Evolutionary conservation across 2,797 vertebrate genomes (phyloP).

Genomic region (Chrosomus eos): DNA sequence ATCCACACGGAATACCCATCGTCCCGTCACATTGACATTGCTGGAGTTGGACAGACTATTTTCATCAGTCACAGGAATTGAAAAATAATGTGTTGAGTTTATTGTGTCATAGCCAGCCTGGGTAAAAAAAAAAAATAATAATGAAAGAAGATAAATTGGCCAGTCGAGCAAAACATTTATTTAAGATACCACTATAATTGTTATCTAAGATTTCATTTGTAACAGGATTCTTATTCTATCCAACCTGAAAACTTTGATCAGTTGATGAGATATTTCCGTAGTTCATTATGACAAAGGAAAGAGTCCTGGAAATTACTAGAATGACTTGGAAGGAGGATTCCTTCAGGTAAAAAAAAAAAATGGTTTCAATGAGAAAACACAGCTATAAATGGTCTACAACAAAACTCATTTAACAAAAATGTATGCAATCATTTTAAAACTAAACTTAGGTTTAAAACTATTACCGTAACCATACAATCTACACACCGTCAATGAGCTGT

Average conservation of each 20-base stretch:
- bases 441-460: not conserved
- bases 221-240: not conserved
- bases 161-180: too few relatives aligned
- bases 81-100: not conserved
- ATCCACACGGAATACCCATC: conserved; percentile 27
- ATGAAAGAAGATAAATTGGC: too few relatives aligned
- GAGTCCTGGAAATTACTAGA: not conserved
- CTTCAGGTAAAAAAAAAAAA: not conserved
- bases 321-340: not conserved
- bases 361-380: not conserved
- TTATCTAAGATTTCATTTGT: not conserved
- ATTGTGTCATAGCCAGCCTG: conserved; percentile 35
- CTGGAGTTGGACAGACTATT: not conserved
- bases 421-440: not conserved
- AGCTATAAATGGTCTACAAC: not conserved
- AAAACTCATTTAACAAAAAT: not conserved
- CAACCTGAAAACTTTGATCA: not conserved
- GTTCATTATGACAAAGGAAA: conserved; percentile 38
- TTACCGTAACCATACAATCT: not conserved
- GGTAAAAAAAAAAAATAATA: not conserved
- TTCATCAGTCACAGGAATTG: not conserved
- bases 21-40: conserved; percentile 28
- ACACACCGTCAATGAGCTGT: not conserved
- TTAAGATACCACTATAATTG: too few relatives aligned
- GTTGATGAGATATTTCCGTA: not conserved